Conservation (phyloP, 2,888 invertebrate genomes). For the Plebejus anna region DNA sequence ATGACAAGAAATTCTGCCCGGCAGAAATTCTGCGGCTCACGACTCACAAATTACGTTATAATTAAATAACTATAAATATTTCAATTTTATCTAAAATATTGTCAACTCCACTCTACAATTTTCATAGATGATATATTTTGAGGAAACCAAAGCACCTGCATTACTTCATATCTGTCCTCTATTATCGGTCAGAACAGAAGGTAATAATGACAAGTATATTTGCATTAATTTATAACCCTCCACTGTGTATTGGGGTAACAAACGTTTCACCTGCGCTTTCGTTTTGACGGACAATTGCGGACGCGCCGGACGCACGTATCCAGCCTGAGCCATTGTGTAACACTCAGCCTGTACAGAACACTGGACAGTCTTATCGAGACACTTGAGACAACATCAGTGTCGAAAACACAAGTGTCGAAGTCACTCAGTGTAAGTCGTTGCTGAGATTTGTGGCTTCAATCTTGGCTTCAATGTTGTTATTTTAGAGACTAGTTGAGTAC, state of each 20-base stretch:
- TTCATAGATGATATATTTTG: background rate
- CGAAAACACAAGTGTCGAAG: background rate
- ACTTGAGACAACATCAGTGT: background rate
- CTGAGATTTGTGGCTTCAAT: background rate
- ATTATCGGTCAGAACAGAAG: background rate
- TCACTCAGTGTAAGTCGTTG: background rate
- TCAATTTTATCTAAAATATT: background rate
- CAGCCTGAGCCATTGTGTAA: slow-evolving; percentile 18
- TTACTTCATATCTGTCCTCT: background rate
- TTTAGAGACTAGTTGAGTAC: too few species aligned
- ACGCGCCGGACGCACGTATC: slow-evolving; percentile 15
- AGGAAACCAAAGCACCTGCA: slow-evolving; percentile 5
- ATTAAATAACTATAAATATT: background rate
- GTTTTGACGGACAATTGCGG: background rate
- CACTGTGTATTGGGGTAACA: background rate
- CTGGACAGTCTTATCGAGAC: background rate
- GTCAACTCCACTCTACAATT: background rate
- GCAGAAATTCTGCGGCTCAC: too few species aligned
- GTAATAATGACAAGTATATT: slow-evolving; percentile 3
- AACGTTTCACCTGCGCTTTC: background rate
- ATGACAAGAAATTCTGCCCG: too few species aligned
- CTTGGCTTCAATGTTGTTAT: too few species aligned
- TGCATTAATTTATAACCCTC: background rate
- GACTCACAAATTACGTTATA: too few species aligned
- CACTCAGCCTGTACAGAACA: slow-evolving; percentile 9